Evolutionary conservation across 2,797 vertebrate species (phyloP), one percentile per base, ranked within the genome.

Genomic region (Dryobates pubescens): DNA sequence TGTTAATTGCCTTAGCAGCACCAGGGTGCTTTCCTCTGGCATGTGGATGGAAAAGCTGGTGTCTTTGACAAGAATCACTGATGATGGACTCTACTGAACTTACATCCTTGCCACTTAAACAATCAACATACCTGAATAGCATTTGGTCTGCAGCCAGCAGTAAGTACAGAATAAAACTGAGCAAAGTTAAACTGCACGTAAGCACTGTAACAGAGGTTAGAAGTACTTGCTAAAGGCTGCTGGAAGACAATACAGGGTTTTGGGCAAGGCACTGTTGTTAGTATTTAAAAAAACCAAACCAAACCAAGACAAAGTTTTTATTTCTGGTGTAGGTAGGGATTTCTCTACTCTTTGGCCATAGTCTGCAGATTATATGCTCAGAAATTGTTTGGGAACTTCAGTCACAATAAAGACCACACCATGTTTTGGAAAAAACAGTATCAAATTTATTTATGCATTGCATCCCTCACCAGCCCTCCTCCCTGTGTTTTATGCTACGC

Each of bases 361-460:
- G 34, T 51, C 71, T 13, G 12, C 17, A 26, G 3, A 65, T 81
- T 47, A 20, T 58, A 67, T 64, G 20, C 26, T 67, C 64, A 56
- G 30, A 75, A 38, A 68, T 43, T 1, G 12, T 38, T 69, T 77
- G 64, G 86, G 30, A 76, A 56, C 17, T 58, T 71, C 7, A 71
- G 36, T 86, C 61, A 91, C 89, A 93, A 91, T 32, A 68, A 73
- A 88, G 58, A 80, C 9, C 20, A 69, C 41, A 61, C 14, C 7
- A 1, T 47, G 65, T 85, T 96, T 91, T 92, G 10, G 59, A 45
- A 92, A 95, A 97, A 94, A 97, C 97, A 93, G 93, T 97, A 97
- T 93, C 94, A 97, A 97, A 97, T 97, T 97, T 97, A 97, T 97
- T 97, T 96, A 76, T 24, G 26, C 67, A 85, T 54, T 75, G 30